Evolutionary conservation across 2,888 invertebrate species (phyloP), one percentile per base, ranked within the genome.

Genomic region (Zelleria hepariella): DNA sequence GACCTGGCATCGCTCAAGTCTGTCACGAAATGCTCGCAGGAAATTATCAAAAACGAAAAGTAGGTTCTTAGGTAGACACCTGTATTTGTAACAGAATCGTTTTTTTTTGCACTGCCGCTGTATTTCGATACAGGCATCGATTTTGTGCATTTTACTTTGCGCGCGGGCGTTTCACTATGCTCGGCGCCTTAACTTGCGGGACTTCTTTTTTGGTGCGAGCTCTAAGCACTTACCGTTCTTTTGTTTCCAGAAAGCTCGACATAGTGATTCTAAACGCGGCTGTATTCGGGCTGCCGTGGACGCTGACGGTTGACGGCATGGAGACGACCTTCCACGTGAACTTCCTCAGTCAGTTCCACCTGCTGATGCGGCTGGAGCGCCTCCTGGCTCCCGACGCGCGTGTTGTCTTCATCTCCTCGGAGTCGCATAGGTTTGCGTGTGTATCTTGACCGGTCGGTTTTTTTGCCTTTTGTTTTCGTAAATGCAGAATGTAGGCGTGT

Each of bases 241-340:
- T 10, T 42, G 15, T 42, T 2, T 85, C 59, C 73, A 94, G 93
- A 60, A 89, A 90, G 68, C 85, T 95, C 55, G 93, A 95, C 73
- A 92, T 94, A 61, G 82, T 96, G 1, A 92, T 96, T 68, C 78
- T 96, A 63, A 96, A 96, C 76, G 96, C 96, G 51, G 96, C 93
- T 3, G 93, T 95, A 0, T 95, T 96, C 79, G 95, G 92, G 0
- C 73, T 94, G 61, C 93, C 94, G 0, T 93, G 93, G 83, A 89
- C 91, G 0, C 78, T 92, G 59, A 96, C 96, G 0, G 89, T 91
- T 64, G 95, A 96, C 77, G 93, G 92, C 23, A 90, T 93, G 65
- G 96, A 96, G 82, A 92, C 92, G 53, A 93, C 91, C 61, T 95
- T 96, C 75, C 96, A 96, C 91, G 95, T 97, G 0, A 98, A 97